Evolutionary conservation across 2,888 invertebrate genomes (phyloP).

Genomic region (Carabus problematicus): DNA sequence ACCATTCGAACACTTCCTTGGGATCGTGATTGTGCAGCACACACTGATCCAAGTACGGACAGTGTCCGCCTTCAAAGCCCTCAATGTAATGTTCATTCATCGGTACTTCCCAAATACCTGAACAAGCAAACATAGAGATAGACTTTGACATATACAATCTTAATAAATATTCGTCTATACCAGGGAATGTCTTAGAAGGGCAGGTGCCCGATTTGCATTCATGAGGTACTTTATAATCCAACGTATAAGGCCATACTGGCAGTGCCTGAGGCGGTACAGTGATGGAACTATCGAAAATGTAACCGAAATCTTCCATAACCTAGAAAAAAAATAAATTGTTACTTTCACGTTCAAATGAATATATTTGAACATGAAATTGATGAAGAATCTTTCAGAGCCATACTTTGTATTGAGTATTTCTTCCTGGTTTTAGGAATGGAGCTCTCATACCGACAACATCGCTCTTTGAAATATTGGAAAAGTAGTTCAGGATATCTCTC

Average conservation of each 20-base stretch:
- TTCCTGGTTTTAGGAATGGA: slow-evolving; percentile 90
- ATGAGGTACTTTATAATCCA: slow-evolving; percentile 92
- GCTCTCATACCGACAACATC: slow-evolving; percentile 89
- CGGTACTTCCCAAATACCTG: slow-evolving; percentile 91
- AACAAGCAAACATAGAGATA: slow-evolving; percentile 45
- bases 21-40: slow-evolving; percentile 86
- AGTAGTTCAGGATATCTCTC: slow-evolving; percentile 84
- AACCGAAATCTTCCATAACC: slow-evolving; percentile 92
- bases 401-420: slow-evolving; percentile 91
- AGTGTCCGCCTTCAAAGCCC: slow-evolving; percentile 89
- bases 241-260: slow-evolving; percentile 93
- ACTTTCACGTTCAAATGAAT: neutral
- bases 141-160: neutral
- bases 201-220: slow-evolving; percentile 94
- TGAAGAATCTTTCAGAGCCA: slow-evolving; percentile 25
- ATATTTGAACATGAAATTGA: too few species aligned
- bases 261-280: slow-evolving; percentile 81
- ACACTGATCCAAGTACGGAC: slow-evolving; percentile 91
- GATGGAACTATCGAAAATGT: slow-evolving; percentile 91
- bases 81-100: slow-evolving; percentile 89
- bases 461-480: slow-evolving; percentile 80
- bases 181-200: slow-evolving; percentile 87
- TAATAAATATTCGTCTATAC: slow-evolving; percentile 60
- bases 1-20: slow-evolving; percentile 81
- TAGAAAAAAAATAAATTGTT: slow-evolving; percentile 51